Evolutionary conservation across 1,140 invertebrate genomes (phyloP).

Genomic region (Apocrypta bakeri): DNA sequence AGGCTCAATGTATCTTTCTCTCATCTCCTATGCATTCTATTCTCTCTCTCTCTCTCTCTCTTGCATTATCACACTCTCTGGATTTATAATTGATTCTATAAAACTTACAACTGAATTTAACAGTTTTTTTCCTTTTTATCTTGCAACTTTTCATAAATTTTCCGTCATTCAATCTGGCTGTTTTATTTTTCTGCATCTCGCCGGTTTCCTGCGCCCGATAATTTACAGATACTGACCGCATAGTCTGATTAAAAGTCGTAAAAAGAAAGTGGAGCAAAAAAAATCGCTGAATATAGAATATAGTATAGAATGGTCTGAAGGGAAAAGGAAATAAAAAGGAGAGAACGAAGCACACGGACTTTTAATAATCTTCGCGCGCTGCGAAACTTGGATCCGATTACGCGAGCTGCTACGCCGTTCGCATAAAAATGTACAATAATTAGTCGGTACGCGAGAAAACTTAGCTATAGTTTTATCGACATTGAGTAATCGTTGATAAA

Average conservation of each 20-base stretch:
- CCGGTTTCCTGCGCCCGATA: not conserved
- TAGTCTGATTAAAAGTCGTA: conserved; percentile 23
- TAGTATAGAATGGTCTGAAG: not conserved
- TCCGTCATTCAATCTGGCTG: not conserved
- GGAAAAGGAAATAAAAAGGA: conserved; percentile 15
- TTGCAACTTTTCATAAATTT: not conserved
- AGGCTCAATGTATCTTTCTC: not conserved
- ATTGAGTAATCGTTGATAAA: conserved; percentile 15
- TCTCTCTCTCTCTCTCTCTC: not conserved
- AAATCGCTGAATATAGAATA: not conserved
- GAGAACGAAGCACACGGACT: conserved; percentile 47
- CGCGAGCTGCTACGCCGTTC: conserved; percentile 20
- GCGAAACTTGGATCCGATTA: conserved; percentile 43
- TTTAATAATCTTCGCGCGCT: conserved; percentile 57
- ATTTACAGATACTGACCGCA: conserved; percentile 13
- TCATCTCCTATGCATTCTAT: too few relatives aligned
- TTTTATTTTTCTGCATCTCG: not conserved
- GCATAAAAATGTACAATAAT: conserved; percentile 55
- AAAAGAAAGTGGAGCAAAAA: conserved; percentile 9
- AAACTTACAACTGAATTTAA: not conserved
- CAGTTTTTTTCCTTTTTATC: not conserved
- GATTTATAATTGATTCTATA: not conserved
- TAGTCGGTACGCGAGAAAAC: conserved; percentile 36
- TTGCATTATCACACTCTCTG: not conserved
- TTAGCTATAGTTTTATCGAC: conserved; percentile 10